These are phyloP conservation scores for Tiphia femorata DNA, from an alignment of 2,888 invertebrate species.

Conservation along the genomic window DNA sequence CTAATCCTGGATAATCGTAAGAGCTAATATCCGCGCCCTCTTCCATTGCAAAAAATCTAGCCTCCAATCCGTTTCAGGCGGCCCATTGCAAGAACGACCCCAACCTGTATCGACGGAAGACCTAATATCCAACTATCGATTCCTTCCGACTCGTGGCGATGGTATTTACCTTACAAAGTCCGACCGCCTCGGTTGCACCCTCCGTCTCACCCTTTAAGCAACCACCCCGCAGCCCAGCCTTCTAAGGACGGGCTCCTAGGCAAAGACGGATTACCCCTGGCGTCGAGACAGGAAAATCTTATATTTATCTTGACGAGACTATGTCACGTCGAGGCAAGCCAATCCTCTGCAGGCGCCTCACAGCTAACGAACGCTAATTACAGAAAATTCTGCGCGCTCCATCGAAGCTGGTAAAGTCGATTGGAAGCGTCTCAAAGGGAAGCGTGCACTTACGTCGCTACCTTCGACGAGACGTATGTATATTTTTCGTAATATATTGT, in stretches of 20 bases:
- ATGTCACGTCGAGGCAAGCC: constrained; percentile 19
- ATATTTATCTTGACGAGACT: constrained; percentile 32
- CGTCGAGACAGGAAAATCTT: constrained; percentile 20
- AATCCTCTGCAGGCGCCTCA: constrained; percentile 24
- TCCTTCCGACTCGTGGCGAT: constrained; percentile 13
- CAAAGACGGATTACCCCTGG: neutral
- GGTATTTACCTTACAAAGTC: constrained; percentile 27
- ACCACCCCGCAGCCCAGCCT: neutral
- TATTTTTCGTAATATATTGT: too few species aligned
- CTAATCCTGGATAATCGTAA: too few species aligned
- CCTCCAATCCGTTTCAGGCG: too few species aligned
- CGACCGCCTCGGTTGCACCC: neutral
- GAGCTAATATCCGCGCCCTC: too few species aligned
- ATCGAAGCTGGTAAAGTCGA: too few species aligned
- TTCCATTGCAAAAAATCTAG: too few species aligned
- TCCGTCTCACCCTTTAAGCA: neutral
- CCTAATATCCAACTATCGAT: constrained; percentile 32
- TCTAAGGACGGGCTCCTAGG: neutral
- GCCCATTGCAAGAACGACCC: too few species aligned
- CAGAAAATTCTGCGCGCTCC: constrained; percentile 32
- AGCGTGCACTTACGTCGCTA: neutral
- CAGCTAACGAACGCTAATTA: constrained; percentile 43
- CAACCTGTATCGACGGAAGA: constrained; percentile 30
- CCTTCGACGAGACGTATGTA: too few species aligned
- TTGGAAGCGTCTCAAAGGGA: too few species aligned